These are phyloP conservation scores for Suillia variegata DNA, from an alignment of 2,888 invertebrate genomes.

Conservation along the genomic window DNA sequence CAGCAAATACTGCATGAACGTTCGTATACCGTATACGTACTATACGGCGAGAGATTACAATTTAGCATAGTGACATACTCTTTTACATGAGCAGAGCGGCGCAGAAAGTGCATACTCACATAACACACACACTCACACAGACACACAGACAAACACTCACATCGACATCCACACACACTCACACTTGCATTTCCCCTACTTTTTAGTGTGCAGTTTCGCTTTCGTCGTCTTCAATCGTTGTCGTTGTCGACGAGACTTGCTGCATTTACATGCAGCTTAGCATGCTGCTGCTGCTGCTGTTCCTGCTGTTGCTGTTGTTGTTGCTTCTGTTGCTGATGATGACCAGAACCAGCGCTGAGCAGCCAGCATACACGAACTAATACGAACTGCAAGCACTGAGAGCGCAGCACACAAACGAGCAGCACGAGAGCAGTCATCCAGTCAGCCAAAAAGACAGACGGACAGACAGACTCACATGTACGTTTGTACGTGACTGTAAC, in stretches of 20 bases:
- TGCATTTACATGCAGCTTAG: no score
- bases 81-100: not conserved
- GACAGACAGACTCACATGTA: not conserved
- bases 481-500: slow-evolving; percentile 9
- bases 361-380: not conserved
- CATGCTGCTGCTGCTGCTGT: no score
- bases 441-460: not conserved
- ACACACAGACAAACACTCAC: slow-evolving; percentile 18
- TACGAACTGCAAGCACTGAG: no score
- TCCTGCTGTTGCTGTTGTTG: no score
- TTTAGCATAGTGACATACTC: slow-evolving; percentile 17
- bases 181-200: slow-evolving; percentile 31
- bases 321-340: no score
- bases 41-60: slow-evolving; percentile 2
- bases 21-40: not conserved
- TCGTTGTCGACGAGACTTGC: not conserved
- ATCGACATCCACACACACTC: not conserved
- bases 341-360: not conserved
- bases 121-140: slow-evolving; percentile 7
- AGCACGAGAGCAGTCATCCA: not conserved
- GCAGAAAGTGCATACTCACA: slow-evolving; percentile 1
- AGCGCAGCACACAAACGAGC: no score
- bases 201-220: slow-evolving; percentile 5
- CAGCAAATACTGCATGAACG: not conserved
- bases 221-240: not conserved